Percentiles rank a stretch among this genome's conserved stretches.
Conservation (phyloP, 2,888 invertebrate species). For the Mythimna impura region DNA sequence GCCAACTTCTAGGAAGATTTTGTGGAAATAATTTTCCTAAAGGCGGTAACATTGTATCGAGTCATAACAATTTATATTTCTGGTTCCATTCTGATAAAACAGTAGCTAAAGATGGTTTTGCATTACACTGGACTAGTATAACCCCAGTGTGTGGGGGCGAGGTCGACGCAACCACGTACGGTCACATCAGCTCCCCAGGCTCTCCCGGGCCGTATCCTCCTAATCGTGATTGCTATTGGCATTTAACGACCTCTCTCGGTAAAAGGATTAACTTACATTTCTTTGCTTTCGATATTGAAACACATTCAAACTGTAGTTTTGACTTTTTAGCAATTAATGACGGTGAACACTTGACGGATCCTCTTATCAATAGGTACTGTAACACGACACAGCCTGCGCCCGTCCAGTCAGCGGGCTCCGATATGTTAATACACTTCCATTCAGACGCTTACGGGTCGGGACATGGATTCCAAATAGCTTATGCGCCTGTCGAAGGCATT, state of each 20-base stretch:
- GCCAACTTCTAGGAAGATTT: slow-evolving; percentile 94
- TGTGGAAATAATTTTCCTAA: slow-evolving; percentile 94
- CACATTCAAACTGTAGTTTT: slow-evolving; percentile 93
- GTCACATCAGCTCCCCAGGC: slow-evolving; percentile 95
- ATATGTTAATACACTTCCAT: slow-evolving; percentile 94
- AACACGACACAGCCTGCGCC: slow-evolving; percentile 94
- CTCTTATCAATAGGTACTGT: slow-evolving; percentile 92
- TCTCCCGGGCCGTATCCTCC: slow-evolving; percentile 96
- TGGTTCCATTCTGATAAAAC: slow-evolving; percentile 95
- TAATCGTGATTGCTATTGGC: slow-evolving; percentile 96
- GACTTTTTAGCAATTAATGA: slow-evolving; percentile 94
- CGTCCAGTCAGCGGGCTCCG: slow-evolving; percentile 92
- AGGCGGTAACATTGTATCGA: slow-evolving; percentile 93
- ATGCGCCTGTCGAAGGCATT: slow-evolving; percentile 92
- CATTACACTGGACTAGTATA: slow-evolving; percentile 94
- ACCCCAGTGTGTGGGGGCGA: slow-evolving; percentile 94
- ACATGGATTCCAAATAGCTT: slow-evolving; percentile 96
- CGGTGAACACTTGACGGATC: slow-evolving; percentile 85
- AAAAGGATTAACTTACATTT: slow-evolving; percentile 96
- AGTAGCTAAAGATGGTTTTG: slow-evolving; percentile 92
- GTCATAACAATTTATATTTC: slow-evolving; percentile 94
- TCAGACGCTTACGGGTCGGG: slow-evolving; percentile 93
- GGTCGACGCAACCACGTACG: slow-evolving; percentile 91
- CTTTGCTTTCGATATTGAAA: slow-evolving; percentile 94
- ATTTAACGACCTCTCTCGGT: slow-evolving; percentile 91